Evolutionary conservation across 2,888 invertebrate genomes (phyloP), one percentile per base, ranked within the genome.

Genomic region (Hirtodrosophila trivittata): DNA sequence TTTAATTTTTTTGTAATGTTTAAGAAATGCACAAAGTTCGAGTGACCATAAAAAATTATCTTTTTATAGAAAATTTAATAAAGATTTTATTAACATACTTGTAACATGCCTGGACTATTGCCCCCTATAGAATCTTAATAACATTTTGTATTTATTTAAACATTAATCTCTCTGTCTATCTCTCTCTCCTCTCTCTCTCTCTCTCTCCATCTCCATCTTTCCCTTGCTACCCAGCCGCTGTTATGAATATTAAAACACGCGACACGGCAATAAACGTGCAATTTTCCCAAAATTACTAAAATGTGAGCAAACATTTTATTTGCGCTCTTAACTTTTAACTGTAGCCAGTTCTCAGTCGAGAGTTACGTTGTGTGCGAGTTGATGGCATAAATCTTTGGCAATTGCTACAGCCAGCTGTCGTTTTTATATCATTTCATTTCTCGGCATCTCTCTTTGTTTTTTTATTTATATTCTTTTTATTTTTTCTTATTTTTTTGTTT

Each of bases 291-390:
- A 86, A 80, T 80, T 86, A 86, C 86, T 86, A 78, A 86, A 86
- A 86, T 80, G 76, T 69, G 62, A 69, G 86, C 69, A 83, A 78
- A 80, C 80, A 86, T 80, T 80, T 80, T 80, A 86, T 80, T 86
- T 86, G 68, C 52, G 56, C 80, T 76, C 70, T 64, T 58, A 75
- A 73, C 66, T 71, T 64, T 43, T 33, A 38, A 35, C 10, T 12
- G 50, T 25, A 38, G 14, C 28, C 28, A n/a, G 35, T 46, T 52
- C 12, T 30, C 21, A 7, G 13, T n/a, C 8, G 14, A 9, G 5
- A 13, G 28, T 9, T 28, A 5, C 3, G 2, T 28, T 42, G 38
- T 57, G 13, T 16, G 28, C 25, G 38, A 21, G 52, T 21, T 2
- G 18, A 38, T 60, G 67, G 69, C 72, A 82, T 82, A 86, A 82